These are phyloP conservation scores for Momotus momota DNA, from an alignment of 2,797 vertebrate genomes.

Conservation along the genomic window DNA sequence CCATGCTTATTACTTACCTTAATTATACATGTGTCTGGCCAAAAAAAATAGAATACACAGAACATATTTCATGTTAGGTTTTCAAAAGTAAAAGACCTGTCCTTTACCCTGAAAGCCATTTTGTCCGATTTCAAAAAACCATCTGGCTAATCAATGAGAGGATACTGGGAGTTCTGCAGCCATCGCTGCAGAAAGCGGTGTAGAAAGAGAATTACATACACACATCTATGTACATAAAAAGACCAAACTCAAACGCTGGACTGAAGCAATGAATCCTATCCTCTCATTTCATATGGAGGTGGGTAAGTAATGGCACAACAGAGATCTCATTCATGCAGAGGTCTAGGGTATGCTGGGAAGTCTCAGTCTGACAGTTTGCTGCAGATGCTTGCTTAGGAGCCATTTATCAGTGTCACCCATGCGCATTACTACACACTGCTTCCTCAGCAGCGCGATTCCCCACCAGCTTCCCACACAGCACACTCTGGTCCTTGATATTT, in stretches of 20 bases:
- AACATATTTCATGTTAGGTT: background rate
- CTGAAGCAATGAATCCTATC: constrained; percentile 45
- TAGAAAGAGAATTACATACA: background rate
- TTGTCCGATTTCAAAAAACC: constrained; percentile 4
- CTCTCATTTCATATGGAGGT: constrained; percentile 31
- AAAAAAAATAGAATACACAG: background rate
- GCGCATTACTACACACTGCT: constrained; percentile 1
- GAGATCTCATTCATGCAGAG: constrained; percentile 52
- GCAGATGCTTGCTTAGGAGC: constrained; percentile 36
- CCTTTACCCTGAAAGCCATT: constrained; percentile 5
- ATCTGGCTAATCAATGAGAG: constrained; percentile 37
- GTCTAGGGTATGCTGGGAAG: constrained; percentile 49
- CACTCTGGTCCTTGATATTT: background rate
- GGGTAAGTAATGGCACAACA: constrained; percentile 41
- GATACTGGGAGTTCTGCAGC: background rate
- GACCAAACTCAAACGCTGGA: constrained; percentile 45
- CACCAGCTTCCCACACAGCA: background rate
- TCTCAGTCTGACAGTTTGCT: constrained; percentile 40
- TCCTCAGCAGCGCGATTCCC: background rate
- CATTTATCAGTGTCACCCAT: constrained; percentile 64
- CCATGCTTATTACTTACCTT: background rate
- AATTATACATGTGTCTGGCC: background rate
- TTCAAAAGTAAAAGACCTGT: background rate
- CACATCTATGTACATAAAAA: background rate
- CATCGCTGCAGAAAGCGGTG: background rate